phyloP scores from a whole-genome alignment of 2,113 vertebrate genomes.

The Lates calcarifer region DNA sequence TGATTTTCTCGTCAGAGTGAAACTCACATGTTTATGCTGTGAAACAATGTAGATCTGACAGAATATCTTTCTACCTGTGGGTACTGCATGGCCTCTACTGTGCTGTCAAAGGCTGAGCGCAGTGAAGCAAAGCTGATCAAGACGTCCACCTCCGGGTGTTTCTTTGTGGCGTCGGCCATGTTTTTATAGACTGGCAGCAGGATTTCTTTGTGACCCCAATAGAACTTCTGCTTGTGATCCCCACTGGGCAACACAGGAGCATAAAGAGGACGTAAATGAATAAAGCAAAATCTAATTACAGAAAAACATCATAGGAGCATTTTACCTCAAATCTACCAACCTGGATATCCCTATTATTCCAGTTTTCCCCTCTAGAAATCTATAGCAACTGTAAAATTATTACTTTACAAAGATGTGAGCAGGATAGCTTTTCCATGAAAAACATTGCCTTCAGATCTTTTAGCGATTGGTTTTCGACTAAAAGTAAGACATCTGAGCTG shows the following conservation, averaged over 20 bases:
- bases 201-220: conserved; percentile 99
- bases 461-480: no score
- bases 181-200: conserved; percentile 97
- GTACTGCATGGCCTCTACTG: conserved; percentile 93
- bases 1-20: not conserved
- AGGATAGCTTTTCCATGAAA: not conserved
- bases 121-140: conserved; percentile 97
- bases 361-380: not conserved
- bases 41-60: accelerated
- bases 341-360: not conserved
- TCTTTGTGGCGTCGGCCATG: conserved; percentile 97
- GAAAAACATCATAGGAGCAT: not conserved
- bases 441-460: not conserved
- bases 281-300: not conserved
- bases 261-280: not conserved
- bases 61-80: conserved; percentile 86
- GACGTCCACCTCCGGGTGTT: conserved; percentile 95
- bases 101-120: conserved; percentile 96
- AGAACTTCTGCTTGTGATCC: conserved; percentile 99
- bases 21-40: not conserved
- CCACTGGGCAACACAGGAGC: conserved; percentile 84
- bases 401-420: no score
- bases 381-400: no score
- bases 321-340: not conserved
- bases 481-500: not conserved